Conservation (phyloP, 2,113 vertebrate species). For the Petrocephalus zakoni region DNA sequence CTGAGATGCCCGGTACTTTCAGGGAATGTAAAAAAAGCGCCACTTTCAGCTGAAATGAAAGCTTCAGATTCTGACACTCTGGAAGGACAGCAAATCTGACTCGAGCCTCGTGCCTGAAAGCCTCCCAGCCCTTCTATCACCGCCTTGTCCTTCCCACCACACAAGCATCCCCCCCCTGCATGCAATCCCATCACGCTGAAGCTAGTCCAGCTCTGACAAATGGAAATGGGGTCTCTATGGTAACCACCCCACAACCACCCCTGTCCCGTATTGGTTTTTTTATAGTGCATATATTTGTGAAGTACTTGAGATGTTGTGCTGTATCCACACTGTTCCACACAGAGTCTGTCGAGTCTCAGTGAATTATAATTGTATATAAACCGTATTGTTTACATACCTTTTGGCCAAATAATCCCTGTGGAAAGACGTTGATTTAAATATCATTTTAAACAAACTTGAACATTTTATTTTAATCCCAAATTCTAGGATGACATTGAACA, state of each 20-base stretch:
- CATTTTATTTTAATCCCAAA: constrained; percentile 2
- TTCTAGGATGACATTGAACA: not conserved
- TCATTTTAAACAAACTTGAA: not conserved
- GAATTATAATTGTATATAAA: too few species aligned
- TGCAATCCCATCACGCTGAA: not conserved
- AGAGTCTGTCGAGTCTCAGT: not conserved
- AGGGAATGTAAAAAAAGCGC: not conserved
- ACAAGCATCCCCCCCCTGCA: not conserved
- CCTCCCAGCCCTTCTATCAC: not conserved
- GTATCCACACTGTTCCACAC: not conserved
- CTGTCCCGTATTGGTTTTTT: not conserved
- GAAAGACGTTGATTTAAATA: constrained; percentile 24
- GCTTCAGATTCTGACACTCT: not conserved
- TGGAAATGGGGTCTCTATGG: not conserved
- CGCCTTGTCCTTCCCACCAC: not conserved
- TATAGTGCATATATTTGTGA: not conserved
- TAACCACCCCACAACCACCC: not conserved
- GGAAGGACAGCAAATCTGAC: not conserved
- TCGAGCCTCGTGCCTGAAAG: not conserved
- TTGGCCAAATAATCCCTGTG: constrained; percentile 63
- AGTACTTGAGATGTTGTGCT: not conserved
- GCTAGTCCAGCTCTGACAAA: not conserved
- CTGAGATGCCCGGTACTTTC: not conserved
- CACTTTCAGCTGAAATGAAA: not conserved
- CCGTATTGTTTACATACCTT: constrained; percentile 66